Conservation (phyloP, 2,113 vertebrate species). For the Anas platyrhynchos region DNA sequence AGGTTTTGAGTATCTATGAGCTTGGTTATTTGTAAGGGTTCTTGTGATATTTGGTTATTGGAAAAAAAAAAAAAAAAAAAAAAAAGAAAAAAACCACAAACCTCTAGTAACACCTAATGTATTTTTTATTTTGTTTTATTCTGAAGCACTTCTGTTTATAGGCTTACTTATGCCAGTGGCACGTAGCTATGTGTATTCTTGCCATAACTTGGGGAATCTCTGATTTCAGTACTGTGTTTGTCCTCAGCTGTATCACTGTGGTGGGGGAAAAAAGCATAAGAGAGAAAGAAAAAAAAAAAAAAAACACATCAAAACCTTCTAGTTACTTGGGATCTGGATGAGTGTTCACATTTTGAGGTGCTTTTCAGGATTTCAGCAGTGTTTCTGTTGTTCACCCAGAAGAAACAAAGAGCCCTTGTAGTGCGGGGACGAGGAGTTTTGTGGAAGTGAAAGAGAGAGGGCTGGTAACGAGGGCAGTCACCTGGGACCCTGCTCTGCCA, state of each 20-base stretch:
- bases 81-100: too few relatives aligned
- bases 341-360: background rate
- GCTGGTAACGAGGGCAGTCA: background rate
- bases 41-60: background rate
- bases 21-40: background rate
- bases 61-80: background rate
- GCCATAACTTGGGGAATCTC: background rate
- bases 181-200: background rate
- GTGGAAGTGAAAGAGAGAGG: background rate
- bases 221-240: background rate
- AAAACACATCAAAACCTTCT: background rate
- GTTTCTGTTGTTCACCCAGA: background rate
- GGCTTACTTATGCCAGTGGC: background rate
- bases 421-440: background rate
- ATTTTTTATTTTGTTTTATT: background rate
- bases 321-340: background rate
- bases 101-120: background rate
- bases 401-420: background rate
- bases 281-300: too few relatives aligned
- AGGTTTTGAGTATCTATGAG: background rate
- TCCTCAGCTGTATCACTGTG: background rate
- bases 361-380: background rate
- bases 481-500: background rate
- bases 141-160: background rate
- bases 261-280: background rate